Evolutionary conservation across 2,113 vertebrate genomes (phyloP), one percentile per base, ranked within the genome.

Genomic region (Calypte anna): DNA sequence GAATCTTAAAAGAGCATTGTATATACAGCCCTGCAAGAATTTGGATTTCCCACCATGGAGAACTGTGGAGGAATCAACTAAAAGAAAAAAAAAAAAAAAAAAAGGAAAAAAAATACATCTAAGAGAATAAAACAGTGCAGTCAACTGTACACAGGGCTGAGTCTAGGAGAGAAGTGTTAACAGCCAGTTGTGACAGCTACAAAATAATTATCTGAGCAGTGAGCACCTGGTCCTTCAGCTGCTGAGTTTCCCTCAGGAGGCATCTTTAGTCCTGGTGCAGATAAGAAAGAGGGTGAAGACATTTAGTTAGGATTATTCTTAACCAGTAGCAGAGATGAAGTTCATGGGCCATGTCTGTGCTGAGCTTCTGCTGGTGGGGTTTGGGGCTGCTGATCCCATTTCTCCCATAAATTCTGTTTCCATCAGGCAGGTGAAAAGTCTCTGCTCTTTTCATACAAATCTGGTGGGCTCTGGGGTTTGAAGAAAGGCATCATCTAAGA

Each of bases 41-140:
- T n/a, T 33, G 30, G 81, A 18, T 80, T 93, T 91, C 91, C 77
- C 57, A 78, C 90, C 36, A 61, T 76, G 68, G 86, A 93, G 44
- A 88, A 14, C 61, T 1, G 4, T 91, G 46, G 14, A 84, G 64
- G 53, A 95, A 78, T 69, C 36, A 82, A 82, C 57, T 43, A 14
- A 12, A 4, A 9, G n/a, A 12, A 10, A 22, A 13, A 22, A 1
- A 8, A 6, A 10, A 2, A 22, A 11, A 12, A 19, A 57, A 10
- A 2, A 22, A 11, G 10, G 12, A 57, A 61, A 30, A 16, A 68
- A 66, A 78, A 10, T 61, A 95, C 81, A 94, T 94, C 92, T 95
- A 93, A 94, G 85, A 96, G 95, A 97, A 96, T 97, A 97, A 95
- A 96, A 96, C 80, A 96, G 95, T 96, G 90, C 96, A 94, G 91